These are phyloP conservation scores for Gadus macrocephalus DNA, from an alignment of 2,113 vertebrate genomes.

Conservation along the genomic window DNA sequence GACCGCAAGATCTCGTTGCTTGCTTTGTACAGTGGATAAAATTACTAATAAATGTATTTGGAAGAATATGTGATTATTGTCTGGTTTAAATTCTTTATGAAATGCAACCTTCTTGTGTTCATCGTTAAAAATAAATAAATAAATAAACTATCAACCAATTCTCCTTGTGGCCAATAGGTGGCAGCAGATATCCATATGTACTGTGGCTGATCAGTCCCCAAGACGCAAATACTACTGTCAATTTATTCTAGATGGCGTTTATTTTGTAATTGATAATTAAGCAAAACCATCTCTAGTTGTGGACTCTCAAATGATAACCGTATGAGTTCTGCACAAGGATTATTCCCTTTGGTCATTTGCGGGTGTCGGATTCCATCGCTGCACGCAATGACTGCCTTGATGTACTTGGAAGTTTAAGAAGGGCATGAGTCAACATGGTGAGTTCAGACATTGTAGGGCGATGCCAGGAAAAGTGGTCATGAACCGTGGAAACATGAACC, in stretches of 20 bases:
- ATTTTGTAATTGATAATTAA: too few relatives aligned
- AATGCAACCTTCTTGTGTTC: not conserved
- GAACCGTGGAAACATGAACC: slow-evolving; percentile 31
- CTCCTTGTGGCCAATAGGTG: slow-evolving; percentile 47
- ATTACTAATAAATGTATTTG: slow-evolving; percentile 77
- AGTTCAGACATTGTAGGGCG: slow-evolving; percentile 24
- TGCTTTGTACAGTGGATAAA: slow-evolving; percentile 79
- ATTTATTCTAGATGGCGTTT: slow-evolving; percentile 16
- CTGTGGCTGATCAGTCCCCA: not conserved
- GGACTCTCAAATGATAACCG: too few relatives aligned
- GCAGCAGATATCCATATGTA: slow-evolving; percentile 47
- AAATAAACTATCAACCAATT: not conserved
- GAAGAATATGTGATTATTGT: slow-evolving; percentile 40
- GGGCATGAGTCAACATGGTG: slow-evolving; percentile 28
- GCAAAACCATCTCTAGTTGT: too few relatives aligned
- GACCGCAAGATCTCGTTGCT: slow-evolving; percentile 58
- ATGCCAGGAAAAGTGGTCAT: slow-evolving; percentile 51
- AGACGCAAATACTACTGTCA: too few relatives aligned
- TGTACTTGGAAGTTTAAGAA: slow-evolving; percentile 17
- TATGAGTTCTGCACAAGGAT: too few relatives aligned
- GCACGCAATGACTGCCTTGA: not conserved
- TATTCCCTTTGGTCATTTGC: not conserved
- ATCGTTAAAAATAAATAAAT: not conserved
- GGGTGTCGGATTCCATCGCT: slow-evolving; percentile 6
- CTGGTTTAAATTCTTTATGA: slow-evolving; percentile 4